A percentile compares a stretch with the other conserved stretches of the same genome.
These are phyloP conservation scores for Malacoraja senta DNA, from an alignment of 2,797 vertebrate genomes.

Conservation along the genomic window DNA sequence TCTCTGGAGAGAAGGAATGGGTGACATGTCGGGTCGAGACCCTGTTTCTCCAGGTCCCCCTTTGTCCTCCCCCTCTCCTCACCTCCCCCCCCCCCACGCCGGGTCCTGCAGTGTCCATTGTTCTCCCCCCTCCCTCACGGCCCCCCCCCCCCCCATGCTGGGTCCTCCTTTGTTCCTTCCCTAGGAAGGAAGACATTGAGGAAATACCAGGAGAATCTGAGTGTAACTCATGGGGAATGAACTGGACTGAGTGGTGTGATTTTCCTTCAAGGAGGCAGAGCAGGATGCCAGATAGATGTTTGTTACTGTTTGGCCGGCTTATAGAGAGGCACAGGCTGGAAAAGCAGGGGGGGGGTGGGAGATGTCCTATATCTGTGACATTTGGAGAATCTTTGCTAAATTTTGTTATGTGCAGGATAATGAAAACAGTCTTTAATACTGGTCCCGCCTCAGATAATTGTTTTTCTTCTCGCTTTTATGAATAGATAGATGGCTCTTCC, in stretches of 20 bases:
- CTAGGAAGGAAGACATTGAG: neutral
- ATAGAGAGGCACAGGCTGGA: neutral
- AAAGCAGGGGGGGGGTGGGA: neutral
- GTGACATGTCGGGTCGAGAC: no score
- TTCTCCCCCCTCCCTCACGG: no score
- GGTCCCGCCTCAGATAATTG: neutral
- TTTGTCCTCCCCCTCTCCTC: no score
- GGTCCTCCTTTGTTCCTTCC: no score
- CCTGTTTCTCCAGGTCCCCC: no score
- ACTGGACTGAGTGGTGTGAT: neutral
- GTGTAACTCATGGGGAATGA: neutral
- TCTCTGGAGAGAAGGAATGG: no score
- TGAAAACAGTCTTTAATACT: neutral
- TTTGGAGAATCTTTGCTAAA: neutral
- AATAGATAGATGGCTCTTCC: neutral
- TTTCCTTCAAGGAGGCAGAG: neutral
- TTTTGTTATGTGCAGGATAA: neutral
- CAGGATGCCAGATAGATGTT: neutral
- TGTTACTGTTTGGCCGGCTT: neutral
- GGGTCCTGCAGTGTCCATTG: no score
- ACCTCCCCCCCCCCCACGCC: no score
- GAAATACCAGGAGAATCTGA: neutral
- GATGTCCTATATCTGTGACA: neutral
- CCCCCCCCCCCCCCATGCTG: no score
- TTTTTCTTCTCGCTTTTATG: neutral